Evolutionary conservation across 2,113 vertebrate species (phyloP).

Genomic region (Lasiurus borealis): DNA sequence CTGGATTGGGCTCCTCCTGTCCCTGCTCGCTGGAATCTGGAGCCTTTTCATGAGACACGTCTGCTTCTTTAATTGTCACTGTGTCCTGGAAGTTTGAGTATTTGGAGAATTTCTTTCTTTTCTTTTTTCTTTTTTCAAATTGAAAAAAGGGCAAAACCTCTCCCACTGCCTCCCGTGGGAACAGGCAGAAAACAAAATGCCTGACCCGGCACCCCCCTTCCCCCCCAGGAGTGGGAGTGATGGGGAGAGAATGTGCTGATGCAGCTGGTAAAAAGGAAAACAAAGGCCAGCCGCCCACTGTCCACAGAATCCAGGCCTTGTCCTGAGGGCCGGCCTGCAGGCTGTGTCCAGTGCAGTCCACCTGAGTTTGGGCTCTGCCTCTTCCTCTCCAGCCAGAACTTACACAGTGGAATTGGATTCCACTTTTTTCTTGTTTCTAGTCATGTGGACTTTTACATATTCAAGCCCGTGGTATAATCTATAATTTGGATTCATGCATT

Average conservation of each 20-base stretch:
- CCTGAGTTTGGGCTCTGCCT: neutral
- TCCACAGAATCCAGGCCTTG: neutral
- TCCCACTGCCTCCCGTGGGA: constrained; percentile 57
- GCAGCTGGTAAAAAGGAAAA: neutral
- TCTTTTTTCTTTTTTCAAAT: neutral
- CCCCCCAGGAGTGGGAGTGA: constrained; percentile 38
- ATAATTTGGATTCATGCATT: neutral
- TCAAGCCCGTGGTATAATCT: neutral
- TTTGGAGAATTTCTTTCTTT: neutral
- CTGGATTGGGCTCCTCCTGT: neutral
- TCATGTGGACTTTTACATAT: neutral
- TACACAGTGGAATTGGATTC: neutral
- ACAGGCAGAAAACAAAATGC: constrained; percentile 17
- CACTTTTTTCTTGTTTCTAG: neutral
- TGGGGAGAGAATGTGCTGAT: constrained; percentile 66
- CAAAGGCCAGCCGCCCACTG: neutral
- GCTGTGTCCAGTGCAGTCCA: neutral
- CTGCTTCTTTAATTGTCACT: neutral
- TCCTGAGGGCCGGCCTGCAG: neutral
- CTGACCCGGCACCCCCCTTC: neutral
- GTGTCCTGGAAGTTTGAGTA: neutral
- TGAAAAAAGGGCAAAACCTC: neutral
- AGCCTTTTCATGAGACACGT: neutral
- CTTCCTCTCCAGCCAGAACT: neutral
- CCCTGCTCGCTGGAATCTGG: neutral